phyloP scores from a whole-genome alignment of 2,113 vertebrate genomes.

The Petromus typicus region DNA sequence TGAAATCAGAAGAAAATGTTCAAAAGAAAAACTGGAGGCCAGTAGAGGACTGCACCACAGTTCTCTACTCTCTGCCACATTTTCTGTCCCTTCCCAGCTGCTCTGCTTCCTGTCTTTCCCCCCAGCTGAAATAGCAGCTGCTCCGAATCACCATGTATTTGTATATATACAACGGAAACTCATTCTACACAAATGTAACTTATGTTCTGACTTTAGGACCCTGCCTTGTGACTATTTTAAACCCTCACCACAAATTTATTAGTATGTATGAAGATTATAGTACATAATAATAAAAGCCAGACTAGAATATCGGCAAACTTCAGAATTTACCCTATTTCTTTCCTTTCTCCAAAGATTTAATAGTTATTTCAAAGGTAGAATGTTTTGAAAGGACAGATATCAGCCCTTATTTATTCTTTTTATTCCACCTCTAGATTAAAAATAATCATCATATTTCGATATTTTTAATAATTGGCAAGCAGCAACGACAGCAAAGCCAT shows the following conservation, averaged over 20 bases:
- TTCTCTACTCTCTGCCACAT: accelerated
- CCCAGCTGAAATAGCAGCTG: neutral
- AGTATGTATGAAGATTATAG: neutral
- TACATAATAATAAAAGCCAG: neutral
- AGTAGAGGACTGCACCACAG: neutral
- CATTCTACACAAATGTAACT: neutral
- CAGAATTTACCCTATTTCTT: neutral
- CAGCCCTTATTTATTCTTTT: neutral
- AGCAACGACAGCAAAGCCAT: neutral
- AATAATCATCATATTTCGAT: neutral
- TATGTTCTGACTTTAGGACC: neutral
- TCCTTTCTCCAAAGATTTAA: neutral
- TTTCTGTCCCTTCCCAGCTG: neutral
- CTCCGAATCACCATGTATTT: neutral
- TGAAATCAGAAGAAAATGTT: too few species aligned
- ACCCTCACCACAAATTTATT: neutral
- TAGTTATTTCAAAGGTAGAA: neutral
- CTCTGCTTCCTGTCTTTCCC: neutral
- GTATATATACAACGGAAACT: neutral
- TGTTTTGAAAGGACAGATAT: neutral
- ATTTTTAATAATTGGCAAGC: neutral
- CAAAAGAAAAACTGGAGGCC: neutral
- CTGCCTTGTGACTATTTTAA: neutral
- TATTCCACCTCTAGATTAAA: neutral
- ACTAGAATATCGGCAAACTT: neutral